Percentiles rank a stretch among this genome's conserved stretches.
Evolutionary conservation across 2,113 vertebrate species (phyloP).

Genomic region (Piaya cayana): DNA sequence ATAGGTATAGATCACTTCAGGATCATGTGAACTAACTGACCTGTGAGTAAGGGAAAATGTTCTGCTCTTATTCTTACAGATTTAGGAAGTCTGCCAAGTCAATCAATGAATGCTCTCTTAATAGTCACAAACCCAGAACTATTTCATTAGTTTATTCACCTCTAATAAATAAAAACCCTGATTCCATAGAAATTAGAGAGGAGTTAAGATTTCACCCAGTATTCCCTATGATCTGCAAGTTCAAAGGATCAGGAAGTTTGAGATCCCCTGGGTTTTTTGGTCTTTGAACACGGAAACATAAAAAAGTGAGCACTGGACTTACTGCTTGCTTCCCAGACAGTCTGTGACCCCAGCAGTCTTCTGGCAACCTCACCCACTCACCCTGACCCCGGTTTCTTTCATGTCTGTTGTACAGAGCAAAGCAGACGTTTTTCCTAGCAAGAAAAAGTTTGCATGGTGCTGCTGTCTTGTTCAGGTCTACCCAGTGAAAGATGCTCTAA

Average conservation of each 20-base stretch:
- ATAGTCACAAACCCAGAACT: background rate
- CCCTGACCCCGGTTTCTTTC: background rate
- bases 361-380: background rate
- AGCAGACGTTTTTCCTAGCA: background rate
- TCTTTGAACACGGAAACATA: background rate
- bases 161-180: background rate
- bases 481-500: background rate
- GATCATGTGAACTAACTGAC: background rate
- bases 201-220: background rate
- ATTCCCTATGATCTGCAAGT: background rate
- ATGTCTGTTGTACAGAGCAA: background rate
- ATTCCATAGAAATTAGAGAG: background rate
- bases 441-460: background rate
- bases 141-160: background rate
- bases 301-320: background rate
- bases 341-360: background rate
- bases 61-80: background rate
- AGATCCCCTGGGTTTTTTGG: background rate
- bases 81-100: background rate
- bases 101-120: background rate
- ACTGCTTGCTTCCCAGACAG: background rate
- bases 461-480: fast-evolving
- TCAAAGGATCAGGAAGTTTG: background rate
- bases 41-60: background rate
- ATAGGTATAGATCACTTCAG: background rate